phyloP scores from a whole-genome alignment of 2,113 vertebrate genomes.

The Azemiops feae region DNA sequence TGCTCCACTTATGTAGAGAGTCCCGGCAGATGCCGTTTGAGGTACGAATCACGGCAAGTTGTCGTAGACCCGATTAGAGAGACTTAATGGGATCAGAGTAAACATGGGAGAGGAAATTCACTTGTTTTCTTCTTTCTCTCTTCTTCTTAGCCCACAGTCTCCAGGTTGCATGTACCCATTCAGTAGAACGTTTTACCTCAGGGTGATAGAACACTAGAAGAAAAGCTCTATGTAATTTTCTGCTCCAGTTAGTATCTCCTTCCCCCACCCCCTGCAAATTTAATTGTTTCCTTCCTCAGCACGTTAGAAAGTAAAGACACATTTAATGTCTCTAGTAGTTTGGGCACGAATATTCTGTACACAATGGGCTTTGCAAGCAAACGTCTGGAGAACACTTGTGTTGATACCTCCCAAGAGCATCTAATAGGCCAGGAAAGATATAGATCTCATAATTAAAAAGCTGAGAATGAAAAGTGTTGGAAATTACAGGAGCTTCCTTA shows the following conservation, averaged over 20 bases:
- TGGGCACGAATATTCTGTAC: not conserved
- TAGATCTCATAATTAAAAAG: constrained; percentile 12
- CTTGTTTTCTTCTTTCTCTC: not conserved
- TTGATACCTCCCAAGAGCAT: not conserved
- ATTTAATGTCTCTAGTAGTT: not conserved
- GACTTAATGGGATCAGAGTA: not conserved
- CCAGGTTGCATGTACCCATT: not conserved
- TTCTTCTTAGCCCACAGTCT: not conserved
- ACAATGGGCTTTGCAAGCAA: not conserved
- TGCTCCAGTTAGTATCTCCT: not conserved
- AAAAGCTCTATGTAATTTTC: not conserved
- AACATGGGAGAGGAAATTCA: not conserved
- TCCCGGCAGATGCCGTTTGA: not conserved
- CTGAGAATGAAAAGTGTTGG: not conserved
- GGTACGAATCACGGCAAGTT: not conserved
- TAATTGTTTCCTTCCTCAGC: not conserved
- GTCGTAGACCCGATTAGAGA: not conserved
- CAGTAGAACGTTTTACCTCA: not conserved
- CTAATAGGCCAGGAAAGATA: not conserved
- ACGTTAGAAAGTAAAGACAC: not conserved
- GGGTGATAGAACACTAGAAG: not conserved
- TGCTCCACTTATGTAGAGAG: not conserved
- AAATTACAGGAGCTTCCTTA: constrained; percentile 2
- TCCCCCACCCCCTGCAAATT: not conserved
- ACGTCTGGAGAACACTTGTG: not conserved